phyloP scores from a whole-genome alignment of 2,797 vertebrate species.

The Diglossa cyanea region DNA sequence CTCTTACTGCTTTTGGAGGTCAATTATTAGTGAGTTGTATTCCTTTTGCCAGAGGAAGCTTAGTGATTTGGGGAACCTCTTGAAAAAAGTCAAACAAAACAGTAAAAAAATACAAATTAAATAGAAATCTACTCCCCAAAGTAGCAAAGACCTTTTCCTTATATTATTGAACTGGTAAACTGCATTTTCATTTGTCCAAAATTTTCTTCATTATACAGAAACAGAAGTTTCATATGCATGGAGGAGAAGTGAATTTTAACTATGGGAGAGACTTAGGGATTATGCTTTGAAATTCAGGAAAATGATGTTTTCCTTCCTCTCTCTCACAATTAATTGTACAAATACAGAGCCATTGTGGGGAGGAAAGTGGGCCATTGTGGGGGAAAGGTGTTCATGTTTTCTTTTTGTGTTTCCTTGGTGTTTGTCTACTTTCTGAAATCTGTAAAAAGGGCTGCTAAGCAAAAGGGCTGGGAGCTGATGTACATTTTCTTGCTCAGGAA shows the following conservation, averaged over 20 bases:
- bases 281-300: not conserved
- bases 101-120: not conserved
- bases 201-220: not conserved
- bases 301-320: not conserved
- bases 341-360: rapidly evolving
- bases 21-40: constrained; percentile 1
- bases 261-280: not conserved
- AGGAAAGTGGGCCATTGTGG: not conserved
- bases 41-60: not conserved
- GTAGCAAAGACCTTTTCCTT: not conserved
- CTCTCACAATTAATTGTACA: not conserved
- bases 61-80: not conserved
- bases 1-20: not conserved
- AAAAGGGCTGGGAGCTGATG: not conserved
- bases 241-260: not conserved
- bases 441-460: not conserved
- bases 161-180: not conserved
- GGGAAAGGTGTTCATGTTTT: not conserved
- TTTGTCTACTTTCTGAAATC: not conserved
- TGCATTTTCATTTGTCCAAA: not conserved
- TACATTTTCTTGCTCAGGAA: not conserved
- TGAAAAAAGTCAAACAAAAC: not conserved
- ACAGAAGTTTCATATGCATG: not conserved
- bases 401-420: not conserved
- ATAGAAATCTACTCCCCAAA: not conserved